Evolutionary conservation across 2,113 vertebrate genomes (phyloP), one percentile per base, ranked within the genome.

Genomic region (Uria aalge): DNA sequence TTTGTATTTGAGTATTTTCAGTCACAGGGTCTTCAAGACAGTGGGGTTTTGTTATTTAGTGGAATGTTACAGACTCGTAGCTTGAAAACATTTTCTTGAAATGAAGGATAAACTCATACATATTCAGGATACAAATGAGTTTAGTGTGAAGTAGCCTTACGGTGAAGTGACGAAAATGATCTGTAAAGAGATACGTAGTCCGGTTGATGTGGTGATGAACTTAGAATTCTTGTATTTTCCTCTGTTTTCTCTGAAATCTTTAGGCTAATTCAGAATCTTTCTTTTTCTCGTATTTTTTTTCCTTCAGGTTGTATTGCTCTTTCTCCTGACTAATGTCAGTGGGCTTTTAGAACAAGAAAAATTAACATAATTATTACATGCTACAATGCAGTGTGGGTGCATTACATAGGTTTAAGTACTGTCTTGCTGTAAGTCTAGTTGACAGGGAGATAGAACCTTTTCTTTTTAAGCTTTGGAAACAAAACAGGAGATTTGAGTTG

Each of bases 121-220:
- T 73, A 64, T 57, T 66, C 30, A 56, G 38, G 26, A 48, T 77
- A 27, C 23, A 80, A 4, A 66, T 78, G 8, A 82, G 47, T 75
- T 72, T 53, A 11, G 1, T 34, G 16, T 59, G 29, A 81, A 62
- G 43, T 47, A 86, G 43, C 12, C 17, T 45, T 34, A 50, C 2
- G 50, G 5, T 63, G 15, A 81, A 24, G 24, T 84, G 21, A 34
- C 75, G 5, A 60, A 48, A 47, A 26, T 57, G 4, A n/a, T 29
- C 27, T 57, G 9, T 43, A 45, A 60, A 48, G 36, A 43, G 14
- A 57, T 41, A 29, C 0, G 0, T 34, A 40, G 29, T 62, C 15
- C 1, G 6, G 11, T 64, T 66, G 21, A 60, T 85, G 27, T 45
- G 4, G 20, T 89, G 34, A 76, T 87, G 3, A 55, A n/a, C 84